These are phyloP conservation scores for Marasmarcha lunaedactyla DNA, from an alignment of 2,888 invertebrate species.

Conservation along the genomic window DNA sequence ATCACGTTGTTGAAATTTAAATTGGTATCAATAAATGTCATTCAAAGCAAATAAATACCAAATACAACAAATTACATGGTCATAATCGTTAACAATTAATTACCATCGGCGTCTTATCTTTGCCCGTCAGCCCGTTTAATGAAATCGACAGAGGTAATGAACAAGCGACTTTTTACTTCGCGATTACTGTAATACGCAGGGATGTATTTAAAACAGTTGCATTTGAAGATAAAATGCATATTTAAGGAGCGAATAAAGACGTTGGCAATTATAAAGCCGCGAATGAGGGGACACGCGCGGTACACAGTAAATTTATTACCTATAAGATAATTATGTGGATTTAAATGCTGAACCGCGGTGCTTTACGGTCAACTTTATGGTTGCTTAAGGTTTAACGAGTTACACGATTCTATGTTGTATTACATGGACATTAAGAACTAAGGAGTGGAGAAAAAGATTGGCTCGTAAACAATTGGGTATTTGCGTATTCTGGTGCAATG, in stretches of 20 bases:
- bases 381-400: slow-evolving; percentile 36
- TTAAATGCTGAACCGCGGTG: slow-evolving; percentile 47
- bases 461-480: slow-evolving; percentile 37
- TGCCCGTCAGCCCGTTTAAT: slow-evolving; percentile 24
- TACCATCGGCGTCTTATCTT: slow-evolving; percentile 32
- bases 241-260: too few species aligned
- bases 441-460: slow-evolving; percentile 18
- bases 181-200: slow-evolving; percentile 14
- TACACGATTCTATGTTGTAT: slow-evolving; percentile 44
- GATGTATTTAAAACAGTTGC: too few species aligned
- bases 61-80: background rate
- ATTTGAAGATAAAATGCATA: too few species aligned
- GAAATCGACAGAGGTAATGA: slow-evolving; percentile 23
- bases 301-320: slow-evolving; percentile 49
- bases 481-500: slow-evolving; percentile 43
- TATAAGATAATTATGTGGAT: slow-evolving; percentile 62
- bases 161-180: slow-evolving; percentile 24
- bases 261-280: too few species aligned
- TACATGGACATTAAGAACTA: slow-evolving; percentile 25
- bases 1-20: background rate
- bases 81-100: slow-evolving; percentile 26
- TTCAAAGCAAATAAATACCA: background rate
- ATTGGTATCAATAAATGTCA: background rate
- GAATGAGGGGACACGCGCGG: slow-evolving; percentile 31
- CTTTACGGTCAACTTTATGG: slow-evolving; percentile 48